Evolutionary conservation across 2,888 invertebrate species (phyloP), one percentile per base, ranked within the genome.

Genomic region (Teleiodes luculella): DNA sequence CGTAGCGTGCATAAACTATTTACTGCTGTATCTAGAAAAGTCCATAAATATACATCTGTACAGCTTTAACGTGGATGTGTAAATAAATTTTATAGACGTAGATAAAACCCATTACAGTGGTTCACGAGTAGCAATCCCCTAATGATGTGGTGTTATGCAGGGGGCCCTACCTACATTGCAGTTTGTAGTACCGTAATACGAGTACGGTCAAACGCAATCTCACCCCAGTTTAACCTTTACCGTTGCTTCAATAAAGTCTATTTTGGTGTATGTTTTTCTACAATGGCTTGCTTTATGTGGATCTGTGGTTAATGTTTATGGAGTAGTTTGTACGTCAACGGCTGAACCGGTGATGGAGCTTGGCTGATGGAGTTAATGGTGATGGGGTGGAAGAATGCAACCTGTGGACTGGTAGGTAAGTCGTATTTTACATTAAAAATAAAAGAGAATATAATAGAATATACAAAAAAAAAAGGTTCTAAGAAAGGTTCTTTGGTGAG

Each of bases 81-180:
- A 83, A 84, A 85, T 85, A 85, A 76, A 83, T 83, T 86, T 86
- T 86, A 86, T 83, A 81, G 83, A 72, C 75, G 66, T 68, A 84
- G 86, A 88, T 86, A 86, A 84, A 86, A 77, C 72, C 79, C 81
- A 85, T 86, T 86, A 78, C 75, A 69, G 70, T 79, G 79, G 72
- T 86, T 85, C 86, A 86, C 80, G 84, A 85, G 80, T 68, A 63
- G 70, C 79, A 81, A 80, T 81, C 85, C 85, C 83, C 83, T 87
- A 86, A 87, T 86, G 84, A 87, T 73, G 70, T 62, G 68, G 66
- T 65, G 67, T 67, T 76, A 75, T 80, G 78, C 75, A 74, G 72
- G 78, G 76, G 74, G 64, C 66, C 60, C 14, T 10, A 33, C 18
- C 24, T 46, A 14, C 4, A 18, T 37, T 33, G 33, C 47, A 30